Percentiles rank a stretch among this genome's conserved stretches.
Conservation (phyloP, 1,140 invertebrate genomes). For the Heliconius himera region DNA sequence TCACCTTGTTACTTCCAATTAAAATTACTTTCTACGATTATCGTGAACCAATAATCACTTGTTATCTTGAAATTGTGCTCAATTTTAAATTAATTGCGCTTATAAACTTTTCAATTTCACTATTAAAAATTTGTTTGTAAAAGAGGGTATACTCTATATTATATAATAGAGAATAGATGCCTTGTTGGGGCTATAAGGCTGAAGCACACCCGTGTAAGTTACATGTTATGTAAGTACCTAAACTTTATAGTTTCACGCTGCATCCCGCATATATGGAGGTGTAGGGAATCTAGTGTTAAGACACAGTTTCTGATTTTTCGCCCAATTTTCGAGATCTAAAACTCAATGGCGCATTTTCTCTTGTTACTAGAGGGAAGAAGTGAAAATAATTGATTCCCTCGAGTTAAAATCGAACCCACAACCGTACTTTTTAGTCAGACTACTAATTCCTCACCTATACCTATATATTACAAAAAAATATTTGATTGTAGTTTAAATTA, state of each 20-base stretch:
- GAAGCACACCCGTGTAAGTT: too few relatives aligned
- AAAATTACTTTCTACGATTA: neutral
- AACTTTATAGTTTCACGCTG: too few relatives aligned
- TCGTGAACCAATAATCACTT: constrained; percentile 4
- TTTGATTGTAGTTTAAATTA: too few relatives aligned
- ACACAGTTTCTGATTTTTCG: neutral
- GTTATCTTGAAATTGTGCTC: neutral
- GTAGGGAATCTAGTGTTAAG: neutral
- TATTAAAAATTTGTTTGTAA: neutral
- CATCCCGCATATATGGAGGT: too few relatives aligned
- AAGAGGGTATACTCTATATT: too few relatives aligned
- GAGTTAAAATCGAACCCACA: neutral
- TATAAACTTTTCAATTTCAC: neutral
- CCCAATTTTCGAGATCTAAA: neutral
- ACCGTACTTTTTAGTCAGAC: neutral
- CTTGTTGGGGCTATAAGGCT: too few relatives aligned
- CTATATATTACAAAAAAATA: too few relatives aligned
- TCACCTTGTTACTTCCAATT: neutral
- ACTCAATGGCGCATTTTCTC: neutral
- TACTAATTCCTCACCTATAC: too few relatives aligned
- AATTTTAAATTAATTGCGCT: neutral
- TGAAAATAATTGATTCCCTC: neutral
- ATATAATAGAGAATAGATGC: too few relatives aligned
- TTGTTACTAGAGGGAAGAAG: neutral
- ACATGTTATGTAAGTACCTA: too few relatives aligned